Percentiles rank a stretch among this genome's conserved stretches.
Evolutionary conservation across 2,888 invertebrate species (phyloP).

Genomic region (Trissolcus brochymenae): DNA sequence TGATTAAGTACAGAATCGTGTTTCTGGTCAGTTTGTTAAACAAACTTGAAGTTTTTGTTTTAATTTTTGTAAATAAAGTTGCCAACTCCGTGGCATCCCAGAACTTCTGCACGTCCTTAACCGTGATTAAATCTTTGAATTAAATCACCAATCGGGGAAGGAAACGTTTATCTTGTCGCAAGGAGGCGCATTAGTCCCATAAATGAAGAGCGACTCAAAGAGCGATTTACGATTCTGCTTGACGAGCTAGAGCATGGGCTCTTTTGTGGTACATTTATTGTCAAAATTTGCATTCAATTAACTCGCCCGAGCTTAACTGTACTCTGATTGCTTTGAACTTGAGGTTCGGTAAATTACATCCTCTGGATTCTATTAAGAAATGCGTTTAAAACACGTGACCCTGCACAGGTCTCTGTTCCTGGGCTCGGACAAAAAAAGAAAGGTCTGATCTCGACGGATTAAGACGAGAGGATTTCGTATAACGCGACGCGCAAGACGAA

Average conservation of each 20-base stretch:
- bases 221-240: conserved; percentile 10
- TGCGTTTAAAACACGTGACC: background rate
- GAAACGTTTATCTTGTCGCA: background rate
- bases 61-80: too few species aligned
- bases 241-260: background rate
- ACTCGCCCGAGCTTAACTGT: conserved; percentile 4
- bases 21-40: too few species aligned
- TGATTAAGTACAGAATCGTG: too few species aligned
- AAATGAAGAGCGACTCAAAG: conserved; percentile 24
- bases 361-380: conserved; percentile 5
- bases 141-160: conserved; percentile 1
- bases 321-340: conserved; percentile 16
- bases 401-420: background rate
- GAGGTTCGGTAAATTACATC: conserved; percentile 10
- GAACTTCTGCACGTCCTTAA: too few species aligned
- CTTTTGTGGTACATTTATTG: conserved; percentile 20
- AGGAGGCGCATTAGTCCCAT: conserved; percentile 6
- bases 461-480: conserved; percentile 8
- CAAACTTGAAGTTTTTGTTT: too few species aligned
- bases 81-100: too few species aligned
- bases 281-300: conserved; percentile 40
- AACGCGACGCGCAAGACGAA: conserved; percentile 7
- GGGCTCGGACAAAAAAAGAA: background rate
- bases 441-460: conserved; percentile 5
- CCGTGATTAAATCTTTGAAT: conserved; percentile 4